phyloP scores from a whole-genome alignment of 1,140 invertebrate species.

The Drosophila navojoa region DNA sequence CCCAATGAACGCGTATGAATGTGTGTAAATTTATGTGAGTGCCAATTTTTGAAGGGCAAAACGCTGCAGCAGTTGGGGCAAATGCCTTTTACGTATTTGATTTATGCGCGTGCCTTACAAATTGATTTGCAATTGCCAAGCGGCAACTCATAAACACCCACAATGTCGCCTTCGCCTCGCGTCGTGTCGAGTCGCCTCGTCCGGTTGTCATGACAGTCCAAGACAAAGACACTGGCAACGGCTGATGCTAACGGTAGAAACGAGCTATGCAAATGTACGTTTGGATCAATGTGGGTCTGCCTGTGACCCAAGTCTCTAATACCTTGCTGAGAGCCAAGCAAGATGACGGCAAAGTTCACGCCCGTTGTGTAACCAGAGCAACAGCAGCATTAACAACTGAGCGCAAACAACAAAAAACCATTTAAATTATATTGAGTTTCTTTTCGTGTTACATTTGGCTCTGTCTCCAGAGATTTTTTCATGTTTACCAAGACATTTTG shows the following conservation, averaged over 20 bases:
- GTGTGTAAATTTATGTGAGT: conserved; percentile 2
- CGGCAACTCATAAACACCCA: conserved; percentile 33
- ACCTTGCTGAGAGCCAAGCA: conserved; percentile 25
- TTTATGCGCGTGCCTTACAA: conserved; percentile 65
- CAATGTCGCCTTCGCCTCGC: not conserved
- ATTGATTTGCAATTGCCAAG: conserved; percentile 76
- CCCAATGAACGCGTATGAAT: conserved; percentile 1
- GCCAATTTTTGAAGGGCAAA: conserved; percentile 63
- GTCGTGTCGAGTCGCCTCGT: not conserved
- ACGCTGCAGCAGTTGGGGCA: conserved; percentile 62
- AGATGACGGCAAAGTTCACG: conserved; percentile 34
- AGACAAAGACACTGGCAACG: conserved; percentile 3
- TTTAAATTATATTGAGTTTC: conserved; percentile 73
- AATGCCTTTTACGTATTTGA: conserved; percentile 57
- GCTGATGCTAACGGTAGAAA: not conserved
- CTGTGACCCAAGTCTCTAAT: conserved; percentile 30
- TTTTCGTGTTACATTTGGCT: conserved; percentile 40
- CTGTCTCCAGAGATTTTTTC: conserved; percentile 5
- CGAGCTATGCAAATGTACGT: conserved; percentile 35
- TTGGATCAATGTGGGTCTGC: conserved; percentile 28
- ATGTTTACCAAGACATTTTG: conserved; percentile 30
- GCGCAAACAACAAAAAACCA: conserved; percentile 53
- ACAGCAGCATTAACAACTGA: conserved; percentile 8
- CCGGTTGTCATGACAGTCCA: conserved; percentile 11
- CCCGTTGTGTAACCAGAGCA: conserved; percentile 38